A percentile compares a stretch with the other conserved stretches of the same genome.
phyloP scores from a whole-genome alignment of 2,113 vertebrate species.

The Columba livia region DNA sequence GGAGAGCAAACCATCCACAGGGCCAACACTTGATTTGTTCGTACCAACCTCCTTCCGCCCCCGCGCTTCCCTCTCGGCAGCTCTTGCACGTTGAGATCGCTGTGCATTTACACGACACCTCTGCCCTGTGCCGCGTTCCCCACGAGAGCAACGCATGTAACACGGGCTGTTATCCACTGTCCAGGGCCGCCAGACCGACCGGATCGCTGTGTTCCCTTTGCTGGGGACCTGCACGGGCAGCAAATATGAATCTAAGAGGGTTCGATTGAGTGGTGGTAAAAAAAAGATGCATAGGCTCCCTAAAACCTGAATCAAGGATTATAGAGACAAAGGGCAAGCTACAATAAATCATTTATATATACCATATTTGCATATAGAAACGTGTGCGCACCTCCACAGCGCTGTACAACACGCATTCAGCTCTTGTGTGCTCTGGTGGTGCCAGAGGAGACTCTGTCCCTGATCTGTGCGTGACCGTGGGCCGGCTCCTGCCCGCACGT shows the following conservation, averaged over 20 bases:
- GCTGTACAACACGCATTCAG: not conserved
- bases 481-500: rapidly evolving
- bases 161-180: not conserved
- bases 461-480: rapidly evolving
- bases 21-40: too few relatives aligned
- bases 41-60: not conserved
- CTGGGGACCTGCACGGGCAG: not conserved
- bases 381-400: not conserved
- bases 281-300: not conserved
- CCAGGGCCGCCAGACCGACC: not conserved
- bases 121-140: not conserved
- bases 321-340: not conserved
- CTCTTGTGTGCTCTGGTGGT: not conserved
- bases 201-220: not conserved
- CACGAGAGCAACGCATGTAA: not conserved
- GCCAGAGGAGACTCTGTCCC: not conserved
- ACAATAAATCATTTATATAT: not conserved
- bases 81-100: not conserved
- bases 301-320: not conserved
- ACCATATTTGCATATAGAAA: not conserved
- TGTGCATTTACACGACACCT: too few relatives aligned
- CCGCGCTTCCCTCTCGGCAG: not conserved
- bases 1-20: not conserved
- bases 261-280: not conserved
- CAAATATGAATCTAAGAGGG: not conserved